Evolutionary conservation across 2,888 invertebrate genomes (phyloP), one percentile per base, ranked within the genome.

Genomic region (Brassicogethes aeneus): DNA sequence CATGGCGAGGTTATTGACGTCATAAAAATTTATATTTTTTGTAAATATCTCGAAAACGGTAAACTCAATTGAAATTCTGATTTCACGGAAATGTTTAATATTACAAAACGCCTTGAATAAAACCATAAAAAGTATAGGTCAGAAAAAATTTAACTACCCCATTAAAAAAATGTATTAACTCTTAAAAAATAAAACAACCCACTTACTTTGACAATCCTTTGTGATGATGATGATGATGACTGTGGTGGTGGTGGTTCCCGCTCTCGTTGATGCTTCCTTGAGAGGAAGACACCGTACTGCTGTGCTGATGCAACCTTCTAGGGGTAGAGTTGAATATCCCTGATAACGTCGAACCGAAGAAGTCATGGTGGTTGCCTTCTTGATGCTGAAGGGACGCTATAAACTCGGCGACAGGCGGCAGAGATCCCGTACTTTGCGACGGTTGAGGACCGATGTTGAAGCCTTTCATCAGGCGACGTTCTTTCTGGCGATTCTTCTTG

Each of bases 401-500:
- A 65, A 85, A 82, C 69, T 86, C 86, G 45, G 84, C 85, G 16
- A 86, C 85, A 0, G 86, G 85, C 39, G 85, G 80, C 50, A 86
- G 68, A 46, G 73, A 67, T 15, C 72, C 72, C 14, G 73, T 72
- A 44, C 76, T 72, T 37, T 74, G 71, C 12, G 76, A 76, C 1
- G 81, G 78, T 17, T 80, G 79, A 17, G 86, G 83, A 12, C 82
- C 85, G 52, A 91, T 90, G 71, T 93, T 91, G 75, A 93, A 92
- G 12, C 89, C 92, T 68, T 93, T 93, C 90, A 93, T 91, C 41
- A 93, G 72, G 1, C 93, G 79, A 0, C 93, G 78, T 66, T 93
- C 93, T 68, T 92, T 90, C 66, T 91, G 91, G 0, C 92, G 81
- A 65, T 92, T 91, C 71, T 92, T 93, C 70, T 92, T 92, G 41